Evolutionary conservation across 2,113 vertebrate genomes (phyloP).

Genomic region (Chaenogobius annularis): DNA sequence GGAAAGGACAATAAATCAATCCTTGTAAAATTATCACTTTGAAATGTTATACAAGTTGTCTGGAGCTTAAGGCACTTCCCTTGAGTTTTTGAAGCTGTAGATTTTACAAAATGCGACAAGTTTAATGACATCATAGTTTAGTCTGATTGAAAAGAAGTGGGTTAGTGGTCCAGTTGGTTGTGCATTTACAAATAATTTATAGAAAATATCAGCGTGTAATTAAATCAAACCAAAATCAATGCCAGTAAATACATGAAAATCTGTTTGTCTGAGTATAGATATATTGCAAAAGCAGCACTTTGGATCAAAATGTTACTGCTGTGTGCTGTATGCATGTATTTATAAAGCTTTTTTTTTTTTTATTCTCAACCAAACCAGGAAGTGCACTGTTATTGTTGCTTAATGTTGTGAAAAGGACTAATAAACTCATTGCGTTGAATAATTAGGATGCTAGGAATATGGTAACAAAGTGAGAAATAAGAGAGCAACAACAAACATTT

Average conservation of each 20-base stretch:
- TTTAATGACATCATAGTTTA: neutral
- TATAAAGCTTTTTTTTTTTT: too few relatives aligned
- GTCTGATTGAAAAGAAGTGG: neutral
- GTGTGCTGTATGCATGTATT: too few relatives aligned
- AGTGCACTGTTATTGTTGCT: too few relatives aligned
- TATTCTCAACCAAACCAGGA: too few relatives aligned
- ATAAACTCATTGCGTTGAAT: too few relatives aligned
- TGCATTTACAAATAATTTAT: neutral
- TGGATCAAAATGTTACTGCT: too few relatives aligned
- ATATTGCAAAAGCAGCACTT: too few relatives aligned
- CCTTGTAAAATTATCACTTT: slow-evolving; percentile 1
- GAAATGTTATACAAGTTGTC: neutral
- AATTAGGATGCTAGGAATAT: too few relatives aligned
- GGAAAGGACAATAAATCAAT: neutral
- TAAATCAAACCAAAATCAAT: neutral
- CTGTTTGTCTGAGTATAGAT: too few relatives aligned
- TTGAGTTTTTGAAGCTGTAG: neutral
- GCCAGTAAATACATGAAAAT: too few relatives aligned
- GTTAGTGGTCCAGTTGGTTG: neutral
- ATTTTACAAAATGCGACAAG: neutral
- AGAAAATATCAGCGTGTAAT: neutral
- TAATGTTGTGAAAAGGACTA: too few relatives aligned
- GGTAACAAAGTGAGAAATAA: too few relatives aligned
- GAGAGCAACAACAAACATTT: neutral
- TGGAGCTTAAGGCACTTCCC: neutral